Conservation (phyloP, 2,888 invertebrate genomes). For the Electrophaes corylata region DNA sequence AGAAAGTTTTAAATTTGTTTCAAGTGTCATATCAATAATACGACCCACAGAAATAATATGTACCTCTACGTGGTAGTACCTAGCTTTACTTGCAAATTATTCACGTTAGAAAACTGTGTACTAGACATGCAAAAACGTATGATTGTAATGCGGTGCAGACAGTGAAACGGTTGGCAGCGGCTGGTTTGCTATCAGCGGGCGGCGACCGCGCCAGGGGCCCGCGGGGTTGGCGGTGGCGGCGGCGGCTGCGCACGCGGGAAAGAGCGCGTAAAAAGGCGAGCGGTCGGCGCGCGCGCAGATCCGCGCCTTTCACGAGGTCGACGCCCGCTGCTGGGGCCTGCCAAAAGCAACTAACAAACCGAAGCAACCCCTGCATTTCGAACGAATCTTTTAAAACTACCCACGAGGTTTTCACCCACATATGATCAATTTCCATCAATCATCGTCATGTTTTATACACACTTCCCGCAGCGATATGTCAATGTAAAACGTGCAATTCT, state of each 20-base stretch:
- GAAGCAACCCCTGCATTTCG: conserved; percentile 59
- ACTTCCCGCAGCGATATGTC: conserved; percentile 49
- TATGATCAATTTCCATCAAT: background rate
- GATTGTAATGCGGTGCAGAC: conserved; percentile 67
- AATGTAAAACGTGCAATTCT: conserved; percentile 50
- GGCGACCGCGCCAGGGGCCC: conserved; percentile 81
- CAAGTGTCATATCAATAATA: no score
- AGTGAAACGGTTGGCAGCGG: conserved; percentile 70
- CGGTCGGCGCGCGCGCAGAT: conserved; percentile 72
- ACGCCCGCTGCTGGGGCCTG: conserved; percentile 73
- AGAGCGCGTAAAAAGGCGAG: conserved; percentile 82
- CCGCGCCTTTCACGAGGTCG: conserved; percentile 80
- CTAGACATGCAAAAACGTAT: conserved; percentile 23
- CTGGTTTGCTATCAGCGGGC: conserved; percentile 82
- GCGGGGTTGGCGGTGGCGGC: conserved; percentile 75
- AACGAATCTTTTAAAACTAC: conserved; percentile 45
- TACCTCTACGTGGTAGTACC: background rate
- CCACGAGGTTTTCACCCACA: conserved; percentile 46
- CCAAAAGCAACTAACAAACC: conserved; percentile 61
- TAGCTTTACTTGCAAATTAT: background rate
- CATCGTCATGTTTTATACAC: conserved; percentile 22
- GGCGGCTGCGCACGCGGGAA: conserved; percentile 61
- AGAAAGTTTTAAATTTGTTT: no score
- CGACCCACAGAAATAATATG: background rate
- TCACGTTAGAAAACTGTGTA: conserved; percentile 3